Conservation (phyloP, 2,113 vertebrate genomes). For the Salvelinus namaycush region DNA sequence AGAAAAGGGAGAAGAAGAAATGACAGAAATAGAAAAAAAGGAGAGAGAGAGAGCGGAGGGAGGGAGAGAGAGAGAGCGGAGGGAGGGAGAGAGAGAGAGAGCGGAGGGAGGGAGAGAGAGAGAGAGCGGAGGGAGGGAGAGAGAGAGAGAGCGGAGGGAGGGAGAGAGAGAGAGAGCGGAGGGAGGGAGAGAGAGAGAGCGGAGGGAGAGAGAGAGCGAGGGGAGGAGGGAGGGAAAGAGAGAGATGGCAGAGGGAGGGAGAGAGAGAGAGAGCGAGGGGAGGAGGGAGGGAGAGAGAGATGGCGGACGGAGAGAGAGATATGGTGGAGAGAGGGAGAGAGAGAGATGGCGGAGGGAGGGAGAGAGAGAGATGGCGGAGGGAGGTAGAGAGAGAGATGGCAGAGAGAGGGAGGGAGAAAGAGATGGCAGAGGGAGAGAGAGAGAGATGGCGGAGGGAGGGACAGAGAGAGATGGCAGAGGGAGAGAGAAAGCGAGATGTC, state of each 20-base stretch:
- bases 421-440: fast-evolving
- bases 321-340: not conserved
- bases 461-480: conserved; percentile 10
- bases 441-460: too few species aligned
- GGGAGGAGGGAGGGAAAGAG: too few species aligned
- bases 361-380: not conserved
- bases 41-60: not conserved
- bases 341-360: not conserved
- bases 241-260: too few species aligned
- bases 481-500: too few species aligned
- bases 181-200: too few species aligned
- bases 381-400: too few species aligned
- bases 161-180: not conserved
- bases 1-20: not conserved
- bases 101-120: not conserved
- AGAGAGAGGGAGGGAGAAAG: too few species aligned
- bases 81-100: not conserved
- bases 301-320: not conserved
- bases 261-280: fast-evolving
- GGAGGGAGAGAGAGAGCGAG: not conserved
- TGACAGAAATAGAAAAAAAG: fast-evolving
- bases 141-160: fast-evolving
- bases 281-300: too few species aligned
- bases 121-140: not conserved
- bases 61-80: conserved; percentile 7